Evolutionary conservation across 2,888 invertebrate species (phyloP).

Genomic region (Stenodema calcarata): DNA sequence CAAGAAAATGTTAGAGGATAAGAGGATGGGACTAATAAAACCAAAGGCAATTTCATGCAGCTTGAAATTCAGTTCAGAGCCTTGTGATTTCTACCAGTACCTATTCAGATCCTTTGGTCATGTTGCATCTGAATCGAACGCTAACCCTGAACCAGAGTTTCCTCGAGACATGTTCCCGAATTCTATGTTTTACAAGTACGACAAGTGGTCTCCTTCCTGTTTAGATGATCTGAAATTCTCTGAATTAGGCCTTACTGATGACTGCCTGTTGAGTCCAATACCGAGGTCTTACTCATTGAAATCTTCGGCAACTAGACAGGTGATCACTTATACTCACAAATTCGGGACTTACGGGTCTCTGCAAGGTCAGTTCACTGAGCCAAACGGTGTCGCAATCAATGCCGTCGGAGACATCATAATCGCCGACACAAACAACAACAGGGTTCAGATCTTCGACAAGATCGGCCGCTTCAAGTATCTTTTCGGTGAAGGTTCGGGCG

Average conservation of each 20-base stretch:
- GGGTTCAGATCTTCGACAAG: constrained; percentile 98
- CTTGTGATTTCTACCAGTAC: constrained; percentile 93
- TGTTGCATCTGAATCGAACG: constrained; percentile 63
- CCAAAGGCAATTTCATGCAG: constrained; percentile 86
- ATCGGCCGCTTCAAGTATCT: constrained; percentile 98
- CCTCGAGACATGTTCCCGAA: neutral
- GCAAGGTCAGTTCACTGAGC: constrained; percentile 99
- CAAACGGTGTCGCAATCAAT: constrained; percentile 99
- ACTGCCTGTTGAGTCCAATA: constrained; percentile 88
- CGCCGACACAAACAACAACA: constrained; percentile 97
- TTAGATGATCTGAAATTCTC: constrained; percentile 47
- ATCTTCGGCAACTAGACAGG: constrained; percentile 97
- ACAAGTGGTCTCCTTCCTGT: constrained; percentile 49
- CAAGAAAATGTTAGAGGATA: constrained; percentile 90
- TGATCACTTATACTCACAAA: constrained; percentile 99
- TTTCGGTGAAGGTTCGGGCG: constrained; percentile 92
- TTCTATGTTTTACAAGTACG: constrained; percentile 38
- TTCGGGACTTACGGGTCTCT: constrained; percentile 99
- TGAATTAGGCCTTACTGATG: constrained; percentile 65
- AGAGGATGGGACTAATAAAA: constrained; percentile 79
- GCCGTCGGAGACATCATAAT: constrained; percentile 99
- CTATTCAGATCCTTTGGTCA: constrained; percentile 96
- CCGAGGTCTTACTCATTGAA: constrained; percentile 72
- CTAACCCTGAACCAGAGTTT: constrained; percentile 69
- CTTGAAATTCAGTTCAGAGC: constrained; percentile 95